Evolutionary conservation across 2,797 vertebrate genomes (phyloP), one percentile per base, ranked within the genome.

Genomic region (Pseudomugil tenellus): DNA sequence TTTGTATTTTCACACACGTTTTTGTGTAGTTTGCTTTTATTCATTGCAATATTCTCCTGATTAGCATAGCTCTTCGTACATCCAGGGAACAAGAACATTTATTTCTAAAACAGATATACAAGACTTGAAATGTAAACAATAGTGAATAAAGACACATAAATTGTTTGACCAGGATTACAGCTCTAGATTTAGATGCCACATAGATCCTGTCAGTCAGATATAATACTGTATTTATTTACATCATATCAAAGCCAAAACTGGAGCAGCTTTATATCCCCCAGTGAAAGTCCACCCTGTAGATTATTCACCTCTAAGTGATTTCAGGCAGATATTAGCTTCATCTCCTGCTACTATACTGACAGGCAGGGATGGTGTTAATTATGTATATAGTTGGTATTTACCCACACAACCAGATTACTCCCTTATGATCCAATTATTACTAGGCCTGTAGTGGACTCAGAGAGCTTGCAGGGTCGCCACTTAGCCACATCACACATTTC

Each of bases 351-450:
- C 64, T n/a, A 21, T 10, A 52, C 76, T 75, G 76, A 80, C 64
- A 68, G 39, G 56, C 70, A 58, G 48, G 29, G 59, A 70, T 69
- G 69, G 69, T 76, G 77, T 87, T 87, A 83, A 89, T 87, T 72
- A 86, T 84, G 74, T 79, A 82, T 80, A 62, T 72, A 60, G 67
- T 59, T 88, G 70, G 73, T 88, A 80, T 91, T 87, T 88, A 81
- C 74, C 63, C 69, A 80, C 76, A 86, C 80, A 89, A 81, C 83
- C 79, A 80, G 77, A 87, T 85, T 80, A 88, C 65, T 82, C 74
- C 58, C 76, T 80, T 86, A 85, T 91, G 86, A 89, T 91, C 83
- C 84, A 85, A 84, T 90, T 88, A 84, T 88, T 70, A 64, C 66
- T 75, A 69, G 6, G 79, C 67, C 71, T 78, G 75, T 43, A 65